A percentile compares a stretch with the other conserved stretches of the same genome.
phyloP scores from a whole-genome alignment of 2,113 vertebrate genomes.

The Taxidea taxus region DNA sequence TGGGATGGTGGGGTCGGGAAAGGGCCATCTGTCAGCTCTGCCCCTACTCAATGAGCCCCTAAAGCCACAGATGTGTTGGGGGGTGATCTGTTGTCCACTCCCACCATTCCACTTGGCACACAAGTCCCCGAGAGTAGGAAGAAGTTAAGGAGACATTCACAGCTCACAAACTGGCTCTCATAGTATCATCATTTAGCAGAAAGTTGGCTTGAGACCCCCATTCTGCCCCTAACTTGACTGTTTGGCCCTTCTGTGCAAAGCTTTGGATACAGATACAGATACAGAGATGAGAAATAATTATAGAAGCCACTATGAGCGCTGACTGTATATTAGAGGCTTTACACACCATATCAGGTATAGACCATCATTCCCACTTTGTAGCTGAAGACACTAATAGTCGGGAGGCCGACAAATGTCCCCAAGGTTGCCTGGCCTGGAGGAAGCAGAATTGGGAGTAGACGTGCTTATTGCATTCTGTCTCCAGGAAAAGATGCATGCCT shows the following conservation, averaged over 20 bases:
- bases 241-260: background rate
- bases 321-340: background rate
- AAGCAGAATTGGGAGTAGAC: background rate
- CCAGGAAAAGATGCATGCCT: background rate
- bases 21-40: background rate
- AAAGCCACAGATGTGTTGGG: background rate
- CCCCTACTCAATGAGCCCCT: background rate
- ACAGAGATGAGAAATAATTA: background rate
- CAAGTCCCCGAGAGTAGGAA: background rate
- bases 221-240: background rate
- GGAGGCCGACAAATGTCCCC: background rate
- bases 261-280: background rate
- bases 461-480: background rate
- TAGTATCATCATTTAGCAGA: background rate
- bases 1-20: background rate
- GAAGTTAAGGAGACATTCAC: background rate
- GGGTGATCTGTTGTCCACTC: background rate
- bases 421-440: background rate
- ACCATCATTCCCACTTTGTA: background rate
- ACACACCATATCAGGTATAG: background rate
- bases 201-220: background rate
- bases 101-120: no score
- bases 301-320: background rate
- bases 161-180: background rate
- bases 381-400: background rate